These are phyloP conservation scores for Nephila pilipes DNA, from an alignment of 1,140 invertebrate species.

Conservation along the genomic window DNA sequence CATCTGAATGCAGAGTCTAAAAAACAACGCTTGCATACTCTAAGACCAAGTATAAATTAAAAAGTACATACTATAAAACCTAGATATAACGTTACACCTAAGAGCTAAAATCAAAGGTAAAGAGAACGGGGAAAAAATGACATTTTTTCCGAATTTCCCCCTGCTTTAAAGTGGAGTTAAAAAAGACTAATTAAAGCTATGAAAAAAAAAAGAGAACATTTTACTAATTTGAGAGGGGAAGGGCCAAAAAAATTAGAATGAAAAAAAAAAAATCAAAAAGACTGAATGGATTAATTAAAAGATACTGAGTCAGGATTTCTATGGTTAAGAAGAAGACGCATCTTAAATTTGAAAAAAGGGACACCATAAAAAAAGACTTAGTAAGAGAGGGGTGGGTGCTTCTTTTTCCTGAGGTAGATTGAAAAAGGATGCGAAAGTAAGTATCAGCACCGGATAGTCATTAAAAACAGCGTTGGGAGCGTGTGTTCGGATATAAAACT, in stretches of 20 bases:
- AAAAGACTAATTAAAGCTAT: constrained; percentile 35
- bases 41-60: not conserved
- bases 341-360: constrained; percentile 30
- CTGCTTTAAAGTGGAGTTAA: constrained; percentile 9
- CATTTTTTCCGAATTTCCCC: not conserved
- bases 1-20: no score
- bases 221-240: constrained; percentile 45
- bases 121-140: not conserved
- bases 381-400: not conserved
- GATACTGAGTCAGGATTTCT: constrained; percentile 54
- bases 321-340: constrained; percentile 8
- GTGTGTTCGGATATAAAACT: not conserved
- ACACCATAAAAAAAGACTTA: not conserved
- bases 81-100: not conserved
- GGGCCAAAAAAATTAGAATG: not conserved
- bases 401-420: constrained; percentile 9
- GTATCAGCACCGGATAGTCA: constrained; percentile 33
- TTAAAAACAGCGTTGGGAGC: constrained; percentile 19
- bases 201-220: constrained; percentile 30
- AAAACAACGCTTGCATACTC: no score
- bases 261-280: constrained; percentile 12
- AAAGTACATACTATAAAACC: not conserved
- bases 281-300: constrained; percentile 59
- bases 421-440: not conserved
- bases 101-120: constrained; percentile 4